A percentile compares a stretch with the other conserved stretches of the same genome.
Conservation (phyloP, 2,888 invertebrate species). For the Digitonthophagus gazella region DNA sequence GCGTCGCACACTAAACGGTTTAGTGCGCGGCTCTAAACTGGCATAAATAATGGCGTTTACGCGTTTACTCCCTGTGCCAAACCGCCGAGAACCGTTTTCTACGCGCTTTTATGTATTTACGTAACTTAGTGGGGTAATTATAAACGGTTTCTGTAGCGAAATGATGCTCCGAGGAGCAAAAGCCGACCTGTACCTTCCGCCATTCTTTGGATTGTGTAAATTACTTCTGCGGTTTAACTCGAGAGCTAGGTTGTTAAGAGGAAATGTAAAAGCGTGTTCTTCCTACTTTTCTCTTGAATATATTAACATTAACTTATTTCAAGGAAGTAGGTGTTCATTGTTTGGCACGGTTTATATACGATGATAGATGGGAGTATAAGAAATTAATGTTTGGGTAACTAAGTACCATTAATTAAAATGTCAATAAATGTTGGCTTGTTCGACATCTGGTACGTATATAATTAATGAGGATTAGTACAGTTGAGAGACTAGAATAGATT, state of each 20-base stretch:
- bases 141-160: conserved; percentile 3
- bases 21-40: conserved; percentile 9
- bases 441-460: too few relatives aligned
- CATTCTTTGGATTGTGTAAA: not conserved
- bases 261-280: not conserved
- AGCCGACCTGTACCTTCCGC: not conserved
- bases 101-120: not conserved
- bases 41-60: conserved; percentile 16
- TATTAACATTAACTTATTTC: too few relatives aligned
- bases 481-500: not conserved
- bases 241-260: not conserved
- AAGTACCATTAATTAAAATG: too few relatives aligned
- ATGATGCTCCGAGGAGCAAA: not conserved
- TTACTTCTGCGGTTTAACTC: not conserved
- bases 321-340: too few relatives aligned
- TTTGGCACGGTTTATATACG: too few relatives aligned
- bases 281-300: too few relatives aligned
- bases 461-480: too few relatives aligned
- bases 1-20: conserved; percentile 5
- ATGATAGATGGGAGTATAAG: too few relatives aligned
- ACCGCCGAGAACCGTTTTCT: not conserved
- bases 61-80: not conserved
- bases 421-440: too few relatives aligned
- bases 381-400: too few relatives aligned
- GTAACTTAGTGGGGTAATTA: conserved; percentile 5